These are phyloP conservation scores for Hormaphis cornu DNA, from an alignment of 1,140 invertebrate species.

Conservation along the genomic window DNA sequence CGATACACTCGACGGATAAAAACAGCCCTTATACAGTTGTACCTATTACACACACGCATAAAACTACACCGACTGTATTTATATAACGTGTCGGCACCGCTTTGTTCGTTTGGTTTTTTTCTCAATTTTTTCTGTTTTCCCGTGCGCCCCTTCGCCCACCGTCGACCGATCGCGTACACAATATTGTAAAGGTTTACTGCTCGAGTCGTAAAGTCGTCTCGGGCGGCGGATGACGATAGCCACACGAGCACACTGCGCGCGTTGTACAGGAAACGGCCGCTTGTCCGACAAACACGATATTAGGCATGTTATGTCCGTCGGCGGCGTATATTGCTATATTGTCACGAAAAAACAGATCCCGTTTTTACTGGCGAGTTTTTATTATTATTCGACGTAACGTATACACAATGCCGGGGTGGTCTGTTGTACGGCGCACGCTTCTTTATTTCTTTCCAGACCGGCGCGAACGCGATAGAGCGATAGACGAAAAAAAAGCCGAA, in stretches of 20 bases:
- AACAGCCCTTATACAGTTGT: too few relatives aligned
- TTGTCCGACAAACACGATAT: conserved; percentile 25
- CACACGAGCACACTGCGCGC: too few relatives aligned
- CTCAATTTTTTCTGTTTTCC: background rate
- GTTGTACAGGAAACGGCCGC: conserved; percentile 24
- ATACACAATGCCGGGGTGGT: conserved; percentile 23
- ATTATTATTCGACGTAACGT: conserved; percentile 17
- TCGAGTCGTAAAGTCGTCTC: conserved; percentile 4
- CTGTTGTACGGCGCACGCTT: background rate
- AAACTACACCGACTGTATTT: too few relatives aligned
- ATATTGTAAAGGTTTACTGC: background rate
- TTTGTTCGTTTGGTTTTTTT: background rate
- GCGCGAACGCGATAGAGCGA: too few relatives aligned
- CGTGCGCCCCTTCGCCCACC: background rate
- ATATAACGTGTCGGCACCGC: background rate
- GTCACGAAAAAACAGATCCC: conserved; percentile 24
- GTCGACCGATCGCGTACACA: background rate
- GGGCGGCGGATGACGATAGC: conserved; percentile 18
- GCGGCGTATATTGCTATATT: conserved; percentile 6
- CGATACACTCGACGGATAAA: too few relatives aligned
- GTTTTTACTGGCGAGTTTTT: conserved; percentile 14
- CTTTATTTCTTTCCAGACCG: background rate
- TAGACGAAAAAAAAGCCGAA: background rate
- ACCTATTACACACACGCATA: too few relatives aligned
- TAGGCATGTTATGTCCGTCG: background rate